phyloP scores from a whole-genome alignment of 2,888 invertebrate genomes.

The Stictocephala bisonia region DNA sequence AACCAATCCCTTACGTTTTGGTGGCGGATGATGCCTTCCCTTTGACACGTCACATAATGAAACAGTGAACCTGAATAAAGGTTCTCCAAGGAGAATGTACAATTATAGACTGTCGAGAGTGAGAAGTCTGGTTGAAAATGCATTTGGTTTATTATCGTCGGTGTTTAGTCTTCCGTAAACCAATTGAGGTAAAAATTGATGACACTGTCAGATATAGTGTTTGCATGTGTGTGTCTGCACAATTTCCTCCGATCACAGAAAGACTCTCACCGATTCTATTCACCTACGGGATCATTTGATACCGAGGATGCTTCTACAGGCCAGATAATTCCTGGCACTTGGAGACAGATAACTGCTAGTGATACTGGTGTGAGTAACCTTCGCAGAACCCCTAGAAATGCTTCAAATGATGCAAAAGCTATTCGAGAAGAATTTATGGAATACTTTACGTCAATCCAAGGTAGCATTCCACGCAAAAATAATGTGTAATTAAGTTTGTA shows the following conservation, averaged over 20 bases:
- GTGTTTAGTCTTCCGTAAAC: constrained; percentile 37
- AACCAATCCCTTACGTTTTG: constrained; percentile 45
- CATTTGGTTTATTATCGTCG: constrained; percentile 43
- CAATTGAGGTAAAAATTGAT: constrained; percentile 43
- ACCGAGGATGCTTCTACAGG: constrained; percentile 26
- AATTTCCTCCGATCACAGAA: constrained; percentile 38
- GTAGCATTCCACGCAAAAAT: too few relatives aligned
- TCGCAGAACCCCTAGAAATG: constrained; percentile 30
- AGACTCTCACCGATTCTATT: constrained; percentile 31
- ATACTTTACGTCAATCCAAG: too few relatives aligned
- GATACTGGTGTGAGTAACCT: constrained; percentile 38
- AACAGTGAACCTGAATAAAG: constrained; percentile 30
- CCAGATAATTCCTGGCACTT: constrained; percentile 37
- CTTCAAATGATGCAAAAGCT: constrained; percentile 7
- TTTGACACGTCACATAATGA: constrained; percentile 48
- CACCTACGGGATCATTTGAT: constrained; percentile 34
- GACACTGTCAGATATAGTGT: constrained; percentile 40
- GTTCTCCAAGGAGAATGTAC: constrained; percentile 27
- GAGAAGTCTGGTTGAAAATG: constrained; percentile 43
- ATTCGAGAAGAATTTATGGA: constrained; percentile 44
- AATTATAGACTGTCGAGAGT: constrained; percentile 36
- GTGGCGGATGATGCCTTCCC: constrained; percentile 51
- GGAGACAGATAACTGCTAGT: constrained; percentile 30
- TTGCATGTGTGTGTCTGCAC: constrained; percentile 43
- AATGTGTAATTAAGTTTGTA: too few relatives aligned